Evolutionary conservation across 2,797 vertebrate genomes (phyloP), one percentile per base, ranked within the genome.

Genomic region (Halcyon chelicuti): DNA sequence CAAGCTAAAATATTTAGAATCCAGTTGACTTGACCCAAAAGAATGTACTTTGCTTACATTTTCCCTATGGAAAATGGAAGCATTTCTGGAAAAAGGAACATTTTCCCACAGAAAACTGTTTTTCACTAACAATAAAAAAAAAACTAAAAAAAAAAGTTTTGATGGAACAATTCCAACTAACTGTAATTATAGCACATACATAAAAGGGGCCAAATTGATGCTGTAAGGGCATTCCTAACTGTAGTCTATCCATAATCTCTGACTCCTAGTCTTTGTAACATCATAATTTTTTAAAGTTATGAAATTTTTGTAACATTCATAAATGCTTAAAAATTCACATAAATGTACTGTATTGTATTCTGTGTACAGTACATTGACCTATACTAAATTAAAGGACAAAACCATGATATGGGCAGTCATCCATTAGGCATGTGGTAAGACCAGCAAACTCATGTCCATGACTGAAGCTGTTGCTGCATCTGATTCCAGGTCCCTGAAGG

Each of bases 101-200:
- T 95, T 97, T 97, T 95, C 96, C 96, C 91, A 96, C 88, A 90
- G 94, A 95, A 90, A 90, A 82, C 12, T 42, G 31, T 28, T 86
- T 87, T 86, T 72, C 11, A 18, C 35, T 42, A 15, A 7, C 23
- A 39, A 39, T 29, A 33, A 47, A 65, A 76, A 61, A 75, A 63
- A 51, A 28, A 16, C 16, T 42, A 61, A 72, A 71, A 79, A 73
- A 61, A 22, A 66, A 49, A 20, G 12, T 42, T 86, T 61, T 57
- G 14, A 82, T 95, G 88, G 93, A 95, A 76, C 15, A 12, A 33
- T 92, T 94, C 90, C 94, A 96, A 74, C 21, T 65, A 93, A 22
- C 61, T 94, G 88, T 94, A 96, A 97, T 97, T 96, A 93, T 71
- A 90, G 16, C 51, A n/a, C 63, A 82, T 86, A 84, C 29, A 93